Conservation (phyloP, 2,888 invertebrate genomes). For the Melitaea athalia region DNA sequence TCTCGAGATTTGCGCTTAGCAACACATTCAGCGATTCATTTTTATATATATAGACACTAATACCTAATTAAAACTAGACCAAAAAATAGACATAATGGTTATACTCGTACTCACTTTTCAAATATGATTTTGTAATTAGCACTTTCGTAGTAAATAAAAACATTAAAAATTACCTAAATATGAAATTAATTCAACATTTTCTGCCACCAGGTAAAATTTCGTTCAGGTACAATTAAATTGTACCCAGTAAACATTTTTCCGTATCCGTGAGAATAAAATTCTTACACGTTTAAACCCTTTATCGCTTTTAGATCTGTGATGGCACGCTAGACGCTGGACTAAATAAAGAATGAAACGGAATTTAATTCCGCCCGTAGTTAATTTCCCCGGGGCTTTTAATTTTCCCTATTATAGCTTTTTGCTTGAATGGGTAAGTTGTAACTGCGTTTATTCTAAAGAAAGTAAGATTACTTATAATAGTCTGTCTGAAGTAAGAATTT, state of each 20-base stretch:
- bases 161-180: too few relatives aligned
- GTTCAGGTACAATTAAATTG: not conserved
- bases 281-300: constrained; percentile 21
- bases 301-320: constrained; percentile 20
- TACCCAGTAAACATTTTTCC: constrained; percentile 12
- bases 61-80: too few relatives aligned
- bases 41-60: too few relatives aligned
- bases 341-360: constrained; percentile 65
- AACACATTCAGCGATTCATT: too few relatives aligned
- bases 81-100: too few relatives aligned
- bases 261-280: constrained; percentile 10
- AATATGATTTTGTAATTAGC: too few relatives aligned
- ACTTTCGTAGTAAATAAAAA: too few relatives aligned
- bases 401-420: constrained; percentile 54
- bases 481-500: too few relatives aligned
- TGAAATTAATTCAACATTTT: too few relatives aligned
- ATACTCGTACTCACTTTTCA: too few relatives aligned
- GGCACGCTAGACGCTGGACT: constrained; percentile 44
- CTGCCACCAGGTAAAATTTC: too few relatives aligned
- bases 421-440: constrained; percentile 36
- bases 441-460: constrained; percentile 8
- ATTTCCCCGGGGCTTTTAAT: constrained; percentile 72
- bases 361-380: constrained; percentile 71
- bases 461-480: not conserved
- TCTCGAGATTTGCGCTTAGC: too few relatives aligned